Evolutionary conservation across 2,888 invertebrate species (phyloP).

Genomic region (Tuberolachnus salignus): DNA sequence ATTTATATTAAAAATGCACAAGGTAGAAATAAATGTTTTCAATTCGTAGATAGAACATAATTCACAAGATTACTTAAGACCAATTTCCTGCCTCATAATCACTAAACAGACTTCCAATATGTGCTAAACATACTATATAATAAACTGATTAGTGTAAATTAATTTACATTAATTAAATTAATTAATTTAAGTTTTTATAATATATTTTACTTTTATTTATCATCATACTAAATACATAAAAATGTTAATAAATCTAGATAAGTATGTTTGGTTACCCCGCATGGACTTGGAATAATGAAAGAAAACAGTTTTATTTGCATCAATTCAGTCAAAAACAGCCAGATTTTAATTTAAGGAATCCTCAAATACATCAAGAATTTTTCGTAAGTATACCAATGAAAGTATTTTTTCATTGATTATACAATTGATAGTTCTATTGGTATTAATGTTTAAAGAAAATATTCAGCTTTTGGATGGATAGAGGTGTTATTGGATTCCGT

Average conservation of each 20-base stretch:
- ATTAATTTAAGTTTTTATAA: too few species aligned
- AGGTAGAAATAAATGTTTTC: too few species aligned
- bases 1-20: too few species aligned
- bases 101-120: too few species aligned
- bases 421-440: background rate
- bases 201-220: too few species aligned
- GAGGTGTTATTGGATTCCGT: conserved; percentile 49
- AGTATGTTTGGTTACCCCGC: conserved; percentile 67
- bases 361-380: conserved; percentile 70
- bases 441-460: conserved; percentile 17
- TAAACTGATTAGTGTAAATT: too few species aligned
- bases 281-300: conserved; percentile 73
- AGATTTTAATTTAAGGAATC: conserved; percentile 79
- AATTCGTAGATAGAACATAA: too few species aligned
- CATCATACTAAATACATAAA: too few species aligned
- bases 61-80: too few species aligned
- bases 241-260: conserved; percentile 28
- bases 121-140: too few species aligned
- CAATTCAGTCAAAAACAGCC: conserved; percentile 78
- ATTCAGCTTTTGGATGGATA: conserved; percentile 56
- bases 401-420: background rate
- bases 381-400: conserved; percentile 63
- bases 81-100: too few species aligned
- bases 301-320: conserved; percentile 80
- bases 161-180: too few species aligned